Evolutionary conservation across 2,888 invertebrate genomes (phyloP).

Genomic region (Melanotus villosus): DNA sequence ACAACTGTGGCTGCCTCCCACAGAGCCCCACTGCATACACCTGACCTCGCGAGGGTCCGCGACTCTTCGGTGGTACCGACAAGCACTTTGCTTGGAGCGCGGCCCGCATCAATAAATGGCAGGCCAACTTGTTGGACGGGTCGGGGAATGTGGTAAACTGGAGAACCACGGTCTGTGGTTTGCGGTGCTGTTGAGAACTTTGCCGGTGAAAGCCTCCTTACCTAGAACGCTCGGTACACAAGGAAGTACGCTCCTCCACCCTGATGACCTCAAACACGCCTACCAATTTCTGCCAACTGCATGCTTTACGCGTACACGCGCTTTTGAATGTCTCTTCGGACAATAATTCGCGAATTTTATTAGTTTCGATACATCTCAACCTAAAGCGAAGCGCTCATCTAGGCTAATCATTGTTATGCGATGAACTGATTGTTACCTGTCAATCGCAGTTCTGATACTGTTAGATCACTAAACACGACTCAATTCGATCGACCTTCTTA

Average conservation of each 20-base stretch:
- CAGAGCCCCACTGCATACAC: conserved; percentile 64
- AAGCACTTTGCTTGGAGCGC: conserved; percentile 44
- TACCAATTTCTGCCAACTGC: conserved; percentile 23
- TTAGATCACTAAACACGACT: conserved; percentile 10
- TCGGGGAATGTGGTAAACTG: conserved; percentile 57
- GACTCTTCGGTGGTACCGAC: conserved; percentile 59
- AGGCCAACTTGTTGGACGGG: conserved; percentile 55
- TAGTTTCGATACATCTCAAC: background rate
- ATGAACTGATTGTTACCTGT: background rate
- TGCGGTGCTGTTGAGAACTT: conserved; percentile 35
- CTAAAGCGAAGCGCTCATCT: background rate
- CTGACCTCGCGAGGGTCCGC: conserved; percentile 66
- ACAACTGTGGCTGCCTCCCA: conserved; percentile 65
- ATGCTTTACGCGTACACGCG: background rate
- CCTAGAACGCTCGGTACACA: conserved; percentile 32
- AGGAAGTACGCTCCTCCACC: conserved; percentile 44
- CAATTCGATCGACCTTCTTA: conserved; percentile 7
- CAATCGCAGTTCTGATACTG: conserved; percentile 12
- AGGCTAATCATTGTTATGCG: background rate
- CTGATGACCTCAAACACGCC: conserved; percentile 43
- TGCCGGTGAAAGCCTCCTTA: conserved; percentile 40
- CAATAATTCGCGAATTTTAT: no score
- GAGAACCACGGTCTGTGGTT: conserved; percentile 39
- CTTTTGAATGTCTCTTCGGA: no score
- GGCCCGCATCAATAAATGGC: conserved; percentile 52